A percentile compares a stretch with the other conserved stretches of the same genome.
Evolutionary conservation across 2,888 invertebrate species (phyloP).

Genomic region (Cataglyphis cursor): DNA sequence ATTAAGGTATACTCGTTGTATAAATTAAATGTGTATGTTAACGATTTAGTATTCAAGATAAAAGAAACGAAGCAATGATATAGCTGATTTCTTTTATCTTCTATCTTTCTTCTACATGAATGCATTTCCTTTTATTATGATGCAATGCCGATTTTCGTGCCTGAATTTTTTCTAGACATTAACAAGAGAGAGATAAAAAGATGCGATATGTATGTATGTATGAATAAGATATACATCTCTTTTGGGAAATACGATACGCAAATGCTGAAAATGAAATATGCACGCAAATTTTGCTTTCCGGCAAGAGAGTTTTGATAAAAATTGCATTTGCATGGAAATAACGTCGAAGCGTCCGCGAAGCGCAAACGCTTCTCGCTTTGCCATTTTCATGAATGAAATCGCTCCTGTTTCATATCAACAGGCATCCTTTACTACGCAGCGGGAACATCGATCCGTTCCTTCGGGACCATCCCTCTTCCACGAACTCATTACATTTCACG

Average conservation of each 20-base stretch:
- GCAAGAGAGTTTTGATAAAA: constrained; percentile 1
- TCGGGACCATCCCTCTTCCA: constrained; percentile 62
- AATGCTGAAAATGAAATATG: not conserved
- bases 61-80: not conserved
- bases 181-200: not conserved
- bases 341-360: not conserved
- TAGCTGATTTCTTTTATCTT: not conserved
- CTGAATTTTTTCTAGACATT: not conserved
- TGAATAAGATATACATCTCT: not conserved
- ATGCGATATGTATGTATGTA: not conserved
- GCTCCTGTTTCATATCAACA: constrained; percentile 79
- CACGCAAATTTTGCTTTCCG: not conserved
- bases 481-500: constrained; percentile 55
- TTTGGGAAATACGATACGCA: not conserved
- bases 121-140: not conserved
- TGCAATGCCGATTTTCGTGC: not conserved
- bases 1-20: not conserved
- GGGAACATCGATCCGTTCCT: constrained; percentile 78
- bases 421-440: constrained; percentile 80
- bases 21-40: not conserved
- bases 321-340: constrained; percentile 24
- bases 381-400: constrained; percentile 81
- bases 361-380: constrained; percentile 34
- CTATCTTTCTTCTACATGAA: not conserved
- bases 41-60: not conserved